Conservation (phyloP, 2,113 vertebrate species). For the Colossoma macropomum region DNA sequence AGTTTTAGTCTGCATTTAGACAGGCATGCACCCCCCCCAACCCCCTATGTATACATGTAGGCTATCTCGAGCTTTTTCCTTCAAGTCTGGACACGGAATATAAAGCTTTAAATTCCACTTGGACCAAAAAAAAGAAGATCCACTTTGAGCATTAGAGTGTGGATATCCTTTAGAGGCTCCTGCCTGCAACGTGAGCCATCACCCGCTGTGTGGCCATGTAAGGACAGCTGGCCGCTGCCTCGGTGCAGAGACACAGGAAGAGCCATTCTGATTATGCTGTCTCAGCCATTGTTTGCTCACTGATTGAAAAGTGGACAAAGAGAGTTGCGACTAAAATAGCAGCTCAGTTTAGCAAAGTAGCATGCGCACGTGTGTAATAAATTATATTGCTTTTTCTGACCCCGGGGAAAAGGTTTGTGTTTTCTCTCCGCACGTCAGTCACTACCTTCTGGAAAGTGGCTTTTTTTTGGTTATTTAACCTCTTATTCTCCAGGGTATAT, state of each 20-base stretch:
- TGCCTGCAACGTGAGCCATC: constrained; percentile 2
- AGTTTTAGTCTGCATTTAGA: constrained; percentile 9
- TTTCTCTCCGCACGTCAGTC: background rate
- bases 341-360: background rate
- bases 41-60: background rate
- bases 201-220: background rate
- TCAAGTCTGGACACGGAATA: background rate
- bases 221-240: constrained; percentile 9
- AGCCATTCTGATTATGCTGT: constrained; percentile 31
- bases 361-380: background rate
- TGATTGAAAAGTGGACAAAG: constrained; percentile 35
- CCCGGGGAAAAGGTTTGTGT: background rate
- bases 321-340: constrained; percentile 31
- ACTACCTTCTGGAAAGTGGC: background rate
- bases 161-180: background rate
- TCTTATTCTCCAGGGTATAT: too few relatives aligned
- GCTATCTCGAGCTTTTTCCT: background rate
- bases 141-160: background rate
- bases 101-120: background rate
- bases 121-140: background rate
- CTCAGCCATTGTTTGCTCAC: constrained; percentile 11
- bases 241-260: constrained; percentile 16
- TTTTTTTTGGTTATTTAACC: background rate
- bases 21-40: background rate
- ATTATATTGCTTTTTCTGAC: background rate